Evolutionary conservation across 1,140 invertebrate genomes (phyloP).

Genomic region (Hesperophylax magnus): DNA sequence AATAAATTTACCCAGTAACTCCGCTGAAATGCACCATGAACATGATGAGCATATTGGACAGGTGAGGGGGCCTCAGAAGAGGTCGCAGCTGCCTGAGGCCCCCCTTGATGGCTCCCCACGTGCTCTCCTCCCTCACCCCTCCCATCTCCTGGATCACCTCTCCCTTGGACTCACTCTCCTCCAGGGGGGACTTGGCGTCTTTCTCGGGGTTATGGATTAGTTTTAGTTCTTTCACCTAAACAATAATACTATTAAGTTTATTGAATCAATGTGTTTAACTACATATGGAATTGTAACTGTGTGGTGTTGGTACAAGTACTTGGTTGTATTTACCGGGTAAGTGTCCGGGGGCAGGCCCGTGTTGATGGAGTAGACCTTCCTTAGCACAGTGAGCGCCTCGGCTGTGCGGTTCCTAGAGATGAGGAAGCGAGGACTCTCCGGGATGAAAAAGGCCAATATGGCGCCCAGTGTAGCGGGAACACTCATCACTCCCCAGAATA

Average conservation of each 20-base stretch:
- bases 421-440: conserved; percentile 88
- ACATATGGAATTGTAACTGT: too few species aligned
- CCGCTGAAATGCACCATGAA: conserved; percentile 43
- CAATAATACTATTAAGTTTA: too few species aligned
- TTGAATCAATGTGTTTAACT: too few species aligned
- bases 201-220: not conserved
- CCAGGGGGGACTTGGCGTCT: not conserved
- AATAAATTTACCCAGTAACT: conserved; percentile 40
- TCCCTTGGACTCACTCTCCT: not conserved
- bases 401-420: conserved; percentile 79
- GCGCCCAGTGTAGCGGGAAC: conserved; percentile 77
- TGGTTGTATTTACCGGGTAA: conserved; percentile 73
- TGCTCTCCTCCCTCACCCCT: not conserved
- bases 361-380: conserved; percentile 74
- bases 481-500: conserved; percentile 78
- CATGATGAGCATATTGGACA: conserved; percentile 36
- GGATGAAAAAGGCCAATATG: conserved; percentile 76
- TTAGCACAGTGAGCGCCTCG: conserved; percentile 76
- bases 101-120: conserved; percentile 15
- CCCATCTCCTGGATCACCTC: not conserved
- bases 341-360: conserved; percentile 72
- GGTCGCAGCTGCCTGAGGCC: conserved; percentile 45
- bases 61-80: conserved; percentile 21
- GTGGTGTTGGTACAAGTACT: too few species aligned
- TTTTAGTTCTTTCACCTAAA: conserved; percentile 41